Evolutionary conservation across 2,797 vertebrate genomes (phyloP), one percentile per base, ranked within the genome.

Genomic region (Girardinus metallicus): DNA sequence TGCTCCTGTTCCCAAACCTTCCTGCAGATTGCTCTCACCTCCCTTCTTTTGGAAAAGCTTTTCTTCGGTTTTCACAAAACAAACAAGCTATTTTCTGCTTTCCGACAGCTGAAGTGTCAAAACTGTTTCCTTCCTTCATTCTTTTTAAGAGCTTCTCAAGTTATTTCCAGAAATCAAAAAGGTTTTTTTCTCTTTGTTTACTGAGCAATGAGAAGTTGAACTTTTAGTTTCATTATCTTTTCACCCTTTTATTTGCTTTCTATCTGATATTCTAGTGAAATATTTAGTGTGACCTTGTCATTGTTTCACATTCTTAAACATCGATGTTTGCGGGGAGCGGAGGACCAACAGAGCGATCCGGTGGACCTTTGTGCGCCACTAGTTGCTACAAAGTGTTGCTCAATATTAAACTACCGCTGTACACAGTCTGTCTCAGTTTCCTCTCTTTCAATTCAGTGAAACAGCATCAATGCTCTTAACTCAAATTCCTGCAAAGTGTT

Each of bases 1-100:
- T 94, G 94, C 53, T 84, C 1, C 26, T 4, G 16, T 93, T 95
- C 92, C 76, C 94, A n/a, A n/a, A n/a, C n/a, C n/a, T n/a, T n/a
- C n/a, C n/a, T n/a, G n/a, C n/a, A n/a, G n/a, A n/a, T 41, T 71
- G 7, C 4, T 36, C n/a, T n/a, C 7, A 72, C 10, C 1, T 6
- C 23, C 68, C 0, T 15, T 4, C 16, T 60, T 23, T 66, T 18
- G 2, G 31, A 36, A 2, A 23, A 39, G 62, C 23, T 11, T 39
- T 39, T 66, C 9, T 60, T 39, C 9, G 4, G 62, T 39, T 36
- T 66, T 39, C 18, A 41, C 18, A 13, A 16, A 70, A 12, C 4
- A 70, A 70, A 26, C 3, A 13, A 26, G 18, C 18, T 68, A 36
- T 70, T 70, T 70, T n/a, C 21, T 23, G 66, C 8, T 70, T 43